Evolutionary conservation across 2,888 invertebrate species (phyloP).

Genomic region (Drosophila basisetae): DNA sequence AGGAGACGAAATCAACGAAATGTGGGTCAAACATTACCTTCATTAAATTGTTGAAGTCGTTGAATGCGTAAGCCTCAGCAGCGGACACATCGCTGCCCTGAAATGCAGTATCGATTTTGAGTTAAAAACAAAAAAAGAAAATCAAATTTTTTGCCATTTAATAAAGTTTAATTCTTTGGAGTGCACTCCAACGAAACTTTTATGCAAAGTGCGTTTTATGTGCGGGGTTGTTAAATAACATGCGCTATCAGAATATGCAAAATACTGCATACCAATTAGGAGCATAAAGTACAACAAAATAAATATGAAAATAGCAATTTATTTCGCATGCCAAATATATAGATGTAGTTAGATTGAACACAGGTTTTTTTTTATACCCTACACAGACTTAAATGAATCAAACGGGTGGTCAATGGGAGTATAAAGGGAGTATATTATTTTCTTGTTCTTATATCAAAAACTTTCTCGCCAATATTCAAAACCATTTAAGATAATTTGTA

Average conservation of each 20-base stretch:
- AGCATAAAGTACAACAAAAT: slow-evolving; percentile 36
- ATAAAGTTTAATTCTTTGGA: slow-evolving; percentile 14
- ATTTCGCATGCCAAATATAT: slow-evolving; percentile 51
- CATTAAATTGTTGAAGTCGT: slow-evolving; percentile 89
- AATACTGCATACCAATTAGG: slow-evolving; percentile 41
- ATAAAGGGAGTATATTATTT: background rate
- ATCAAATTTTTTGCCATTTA: slow-evolving; percentile 33
- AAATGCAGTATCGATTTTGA: slow-evolving; percentile 26
- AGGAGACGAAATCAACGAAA: slow-evolving; percentile 19
- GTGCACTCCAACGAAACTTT: slow-evolving; percentile 6
- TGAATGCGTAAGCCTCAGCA: slow-evolving; percentile 87
- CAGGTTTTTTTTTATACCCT: slow-evolving; percentile 50
- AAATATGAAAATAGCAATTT: slow-evolving; percentile 38
- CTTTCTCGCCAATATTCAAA: background rate
- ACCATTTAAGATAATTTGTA: background rate
- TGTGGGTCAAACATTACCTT: slow-evolving; percentile 86
- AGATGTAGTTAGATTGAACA: slow-evolving; percentile 43
- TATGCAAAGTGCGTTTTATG: slow-evolving; percentile 29
- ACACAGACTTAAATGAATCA: background rate
- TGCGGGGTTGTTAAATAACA: slow-evolving; percentile 35
- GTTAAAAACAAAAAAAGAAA: slow-evolving; percentile 1
- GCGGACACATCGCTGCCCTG: slow-evolving; percentile 89
- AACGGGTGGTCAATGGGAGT: background rate
- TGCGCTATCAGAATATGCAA: slow-evolving; percentile 56
- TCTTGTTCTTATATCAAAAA: too few species aligned